Evolutionary conservation across 2,888 invertebrate genomes (phyloP), one percentile per base, ranked within the genome.

Genomic region (Pyralis farinalis): DNA sequence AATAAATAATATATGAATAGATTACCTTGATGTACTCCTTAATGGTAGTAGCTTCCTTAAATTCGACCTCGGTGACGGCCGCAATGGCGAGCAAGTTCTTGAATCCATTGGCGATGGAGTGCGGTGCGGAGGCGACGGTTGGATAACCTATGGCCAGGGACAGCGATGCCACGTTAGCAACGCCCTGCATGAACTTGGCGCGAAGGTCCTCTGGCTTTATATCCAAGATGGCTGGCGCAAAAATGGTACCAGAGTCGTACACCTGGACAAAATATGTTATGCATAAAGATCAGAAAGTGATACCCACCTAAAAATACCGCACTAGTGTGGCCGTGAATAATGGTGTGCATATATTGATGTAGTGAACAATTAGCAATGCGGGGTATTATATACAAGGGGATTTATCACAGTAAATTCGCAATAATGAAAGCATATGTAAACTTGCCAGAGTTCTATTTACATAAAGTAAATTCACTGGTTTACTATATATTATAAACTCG

Each of bases 181-280:
- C 98, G 58, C 99, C 99, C 85, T 93, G 93, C 91, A 97, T 90
- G 92, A 99, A 98, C 74, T 95, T 95, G 52, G 92, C 93, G 40
- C 96, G 93, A 44, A 99, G 91, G 83, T 99, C 99, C 74, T 98
- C 98, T 7, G 97, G 96, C 71, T 97, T 98, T 87, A 99, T 99
- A 90, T 99, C 99, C 68, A 99, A 91, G 69, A 99, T 97, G 55
- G 95, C 95, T 0, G 99, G 99, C 10, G 97, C 95, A 82, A 99
- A 99, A 71, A 98, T 95, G 58, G 98, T 98, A 43, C 99, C 99
- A 50, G 97, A 97, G 81, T 99, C 99, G 66, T 98, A 99, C 1
- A 99, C 99, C 90, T 90, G 43, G 0, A 20, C 12, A 33, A 31
- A 16, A 37, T 10, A 4, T 16, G 4, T 16, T 16, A 16, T n/a